Base-by-base conservation (phyloP, 2,113 vertebrate species). In the Henicopernis longicauda region DNA sequence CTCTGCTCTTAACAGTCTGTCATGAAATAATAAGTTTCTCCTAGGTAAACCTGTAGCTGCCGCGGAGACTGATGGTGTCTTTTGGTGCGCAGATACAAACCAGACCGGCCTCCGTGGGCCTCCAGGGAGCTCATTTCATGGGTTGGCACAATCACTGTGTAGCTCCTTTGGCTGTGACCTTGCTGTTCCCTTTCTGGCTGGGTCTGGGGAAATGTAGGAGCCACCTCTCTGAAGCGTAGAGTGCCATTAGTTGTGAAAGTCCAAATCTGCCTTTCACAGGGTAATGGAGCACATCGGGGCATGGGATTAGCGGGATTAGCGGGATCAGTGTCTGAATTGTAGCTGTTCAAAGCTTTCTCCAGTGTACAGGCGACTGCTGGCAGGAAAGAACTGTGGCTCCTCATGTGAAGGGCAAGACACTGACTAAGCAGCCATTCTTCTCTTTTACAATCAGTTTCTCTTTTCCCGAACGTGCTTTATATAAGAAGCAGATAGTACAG, bases 251-350 rank as follows among this genome's bases (percentile, higher is more conserved):
- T 2, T 57, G 45, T 50, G 65, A 65, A 80, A 91, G 22, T 32
- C 34, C 16, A 11, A 16, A 15, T 57, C 65, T 85, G 57, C 78
- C 45, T 82, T 74, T 91, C 72, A 67, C 38, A 69, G 69, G 69
- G 77, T 82, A 32, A 36, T 71, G 86, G 70, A 94, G 71, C 80
- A 83, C 71, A 89, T 44, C 16, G 0, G 76, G 71, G 23, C 65
- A 61, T 38, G 54, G 66, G 61, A 93, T 94, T 59, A 93, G 65
- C 4, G 6, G 86, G 91, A 96, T 96, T 90, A 94, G 77, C 2
- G 4, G 87, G 52, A 85, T 82, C 87, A 80, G 45, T 59, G 86
- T 47, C 78, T 85, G 57, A 70, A 47, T 3, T 76, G 54, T 65
- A 72, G 83, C 72, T 72, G 27, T 29, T 44, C 65, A 95, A 65